These are phyloP conservation scores for Amphiprion clarkii DNA, from an alignment of 2,797 vertebrate genomes.

Conservation along the genomic window DNA sequence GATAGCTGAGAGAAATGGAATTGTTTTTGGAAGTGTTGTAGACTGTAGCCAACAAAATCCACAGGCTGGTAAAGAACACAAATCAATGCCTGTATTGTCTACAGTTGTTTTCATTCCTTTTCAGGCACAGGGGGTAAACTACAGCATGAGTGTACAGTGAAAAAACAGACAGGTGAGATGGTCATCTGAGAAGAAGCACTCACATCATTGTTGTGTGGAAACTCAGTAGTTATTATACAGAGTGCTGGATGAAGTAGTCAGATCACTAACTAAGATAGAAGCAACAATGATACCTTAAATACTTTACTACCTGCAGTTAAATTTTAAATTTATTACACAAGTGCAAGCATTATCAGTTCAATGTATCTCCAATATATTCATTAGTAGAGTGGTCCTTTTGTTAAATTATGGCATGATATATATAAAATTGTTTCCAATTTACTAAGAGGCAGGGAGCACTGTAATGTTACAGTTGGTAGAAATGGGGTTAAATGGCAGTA, in stretches of 20 bases:
- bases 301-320: background rate
- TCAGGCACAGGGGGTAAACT: background rate
- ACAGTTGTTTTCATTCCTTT: constrained; percentile 12
- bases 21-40: background rate
- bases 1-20: constrained; percentile 7
- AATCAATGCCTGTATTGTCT: background rate
- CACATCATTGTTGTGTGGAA: constrained; percentile 25
- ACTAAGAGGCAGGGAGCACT: background rate
- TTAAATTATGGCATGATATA: too few relatives aligned
- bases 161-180: background rate
- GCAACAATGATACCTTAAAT: background rate
- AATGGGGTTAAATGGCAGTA: background rate
- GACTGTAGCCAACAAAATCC: constrained; percentile 2
- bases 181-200: too few relatives aligned
- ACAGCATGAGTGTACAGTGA: background rate
- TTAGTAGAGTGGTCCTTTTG: background rate
- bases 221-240: background rate
- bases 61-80: constrained; percentile 13
- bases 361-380: background rate
- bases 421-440: too few relatives aligned
- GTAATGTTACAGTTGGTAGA: background rate
- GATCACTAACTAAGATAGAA: background rate
- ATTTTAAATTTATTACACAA: background rate
- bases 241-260: background rate
- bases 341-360: background rate